These are phyloP conservation scores for Apamea anceps DNA, from an alignment of 2,888 invertebrate species.

Conservation along the genomic window DNA sequence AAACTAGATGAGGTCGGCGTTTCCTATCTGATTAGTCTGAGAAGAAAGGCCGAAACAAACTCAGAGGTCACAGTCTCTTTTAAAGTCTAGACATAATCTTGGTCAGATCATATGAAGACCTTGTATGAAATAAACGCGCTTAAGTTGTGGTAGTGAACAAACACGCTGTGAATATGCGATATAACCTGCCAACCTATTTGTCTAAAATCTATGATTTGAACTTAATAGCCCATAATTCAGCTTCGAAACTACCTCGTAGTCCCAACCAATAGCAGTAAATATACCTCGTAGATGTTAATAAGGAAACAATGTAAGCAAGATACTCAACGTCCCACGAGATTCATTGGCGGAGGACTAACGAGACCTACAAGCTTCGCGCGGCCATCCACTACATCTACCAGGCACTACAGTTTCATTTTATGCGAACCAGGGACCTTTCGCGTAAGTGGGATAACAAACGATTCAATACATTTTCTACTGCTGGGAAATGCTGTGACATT, in stretches of 20 bases:
- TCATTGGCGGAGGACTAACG: constrained; percentile 47
- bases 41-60: too few species aligned
- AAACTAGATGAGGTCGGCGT: too few species aligned
- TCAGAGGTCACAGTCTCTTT: too few species aligned
- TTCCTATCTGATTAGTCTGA: too few species aligned
- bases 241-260: constrained; percentile 13
- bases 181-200: background rate
- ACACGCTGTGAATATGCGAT: too few species aligned
- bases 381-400: constrained; percentile 7
- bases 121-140: background rate
- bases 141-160: too few species aligned
- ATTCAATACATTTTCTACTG: constrained; percentile 26
- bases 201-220: background rate
- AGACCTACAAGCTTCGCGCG: constrained; percentile 40
- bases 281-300: constrained; percentile 46
- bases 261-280: constrained; percentile 34
- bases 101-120: too few species aligned
- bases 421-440: constrained; percentile 30
- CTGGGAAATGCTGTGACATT: constrained; percentile 18
- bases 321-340: constrained; percentile 49
- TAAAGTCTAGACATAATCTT: too few species aligned
- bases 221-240: constrained; percentile 7
- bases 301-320: constrained; percentile 56
- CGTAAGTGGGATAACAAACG: constrained; percentile 27
- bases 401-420: constrained; percentile 37